A percentile compares a stretch with the other conserved stretches of the same genome.
phyloP scores from a whole-genome alignment of 2,888 invertebrate species.

The Myopa testacea region DNA sequence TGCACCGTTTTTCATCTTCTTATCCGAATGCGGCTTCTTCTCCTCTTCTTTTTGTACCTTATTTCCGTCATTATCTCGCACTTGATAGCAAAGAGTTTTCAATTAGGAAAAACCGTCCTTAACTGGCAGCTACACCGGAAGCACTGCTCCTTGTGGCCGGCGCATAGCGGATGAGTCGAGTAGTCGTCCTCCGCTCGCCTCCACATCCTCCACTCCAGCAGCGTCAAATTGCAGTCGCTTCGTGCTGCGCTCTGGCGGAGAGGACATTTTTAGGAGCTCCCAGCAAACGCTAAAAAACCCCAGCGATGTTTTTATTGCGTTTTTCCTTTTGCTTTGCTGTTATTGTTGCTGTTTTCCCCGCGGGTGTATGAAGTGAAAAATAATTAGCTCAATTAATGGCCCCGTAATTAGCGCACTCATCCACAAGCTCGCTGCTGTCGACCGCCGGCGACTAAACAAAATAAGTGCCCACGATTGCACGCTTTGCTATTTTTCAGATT shows the following conservation, averaged over 20 bases:
- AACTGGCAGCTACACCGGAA: constrained; percentile 39
- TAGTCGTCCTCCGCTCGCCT: constrained; percentile 17
- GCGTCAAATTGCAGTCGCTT: neutral
- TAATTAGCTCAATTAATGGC: constrained; percentile 56
- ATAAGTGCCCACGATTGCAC: neutral
- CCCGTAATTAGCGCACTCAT: constrained; percentile 51
- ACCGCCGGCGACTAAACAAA: neutral
- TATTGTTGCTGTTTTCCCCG: neutral
- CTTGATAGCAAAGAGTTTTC: constrained; percentile 38
- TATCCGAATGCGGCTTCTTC: neutral
- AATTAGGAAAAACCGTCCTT: constrained; percentile 51
- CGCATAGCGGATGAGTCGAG: neutral
- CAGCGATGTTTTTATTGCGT: too few relatives aligned
- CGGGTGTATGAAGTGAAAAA: constrained; percentile 45
- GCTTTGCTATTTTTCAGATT: neutral
- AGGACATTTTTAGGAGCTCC: neutral
- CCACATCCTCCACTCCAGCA: constrained; percentile 15
- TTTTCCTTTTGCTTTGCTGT: neutral
- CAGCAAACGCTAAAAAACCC: neutral
- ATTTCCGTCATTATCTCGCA: constrained; percentile 16
- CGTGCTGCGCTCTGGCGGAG: neutral
- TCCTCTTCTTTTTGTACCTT: neutral
- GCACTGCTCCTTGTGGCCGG: constrained; percentile 33
- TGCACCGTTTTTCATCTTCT: neutral
- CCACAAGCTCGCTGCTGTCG: neutral